Evolutionary conservation across 2,888 invertebrate species (phyloP).

Genomic region (Boloria selene): DNA sequence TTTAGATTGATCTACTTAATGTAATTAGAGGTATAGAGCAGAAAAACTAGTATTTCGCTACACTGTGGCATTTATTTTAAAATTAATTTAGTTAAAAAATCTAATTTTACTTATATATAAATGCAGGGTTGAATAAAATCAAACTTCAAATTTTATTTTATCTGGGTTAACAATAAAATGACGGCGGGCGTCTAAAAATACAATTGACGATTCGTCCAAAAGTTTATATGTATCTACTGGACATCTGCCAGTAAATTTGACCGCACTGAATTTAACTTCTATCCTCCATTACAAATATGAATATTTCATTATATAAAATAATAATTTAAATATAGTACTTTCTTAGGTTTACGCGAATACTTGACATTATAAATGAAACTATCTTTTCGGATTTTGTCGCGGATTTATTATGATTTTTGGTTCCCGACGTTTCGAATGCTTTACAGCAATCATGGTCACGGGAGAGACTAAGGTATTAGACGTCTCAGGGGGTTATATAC

Average conservation of each 20-base stretch:
- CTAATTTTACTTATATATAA: neutral
- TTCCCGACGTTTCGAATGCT: too few species aligned
- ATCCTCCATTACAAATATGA: neutral
- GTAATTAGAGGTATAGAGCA: too few species aligned
- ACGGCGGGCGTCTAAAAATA: slow-evolving; percentile 57
- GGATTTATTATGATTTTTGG: too few species aligned
- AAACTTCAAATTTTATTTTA: slow-evolving; percentile 41
- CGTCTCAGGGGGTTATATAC: too few species aligned
- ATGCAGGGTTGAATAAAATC: neutral
- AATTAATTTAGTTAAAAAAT: neutral
- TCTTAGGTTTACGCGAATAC: too few species aligned
- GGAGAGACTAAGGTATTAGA: too few species aligned
- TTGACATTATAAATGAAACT: too few species aligned
- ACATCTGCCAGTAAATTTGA: slow-evolving; percentile 50
- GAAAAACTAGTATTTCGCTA: too few species aligned
- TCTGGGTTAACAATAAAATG: slow-evolving; percentile 62
- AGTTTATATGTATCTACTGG: slow-evolving; percentile 49
- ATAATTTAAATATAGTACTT: neutral
- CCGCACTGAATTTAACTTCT: slow-evolving; percentile 31
- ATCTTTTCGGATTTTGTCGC: too few species aligned
- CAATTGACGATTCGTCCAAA: slow-evolving; percentile 48
- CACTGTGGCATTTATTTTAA: too few species aligned
- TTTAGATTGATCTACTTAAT: too few species aligned
- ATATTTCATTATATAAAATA: neutral
- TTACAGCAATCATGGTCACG: too few species aligned